Evolutionary conservation across 1,140 invertebrate genomes (phyloP).

Genomic region (Caenorhabditis inopinata): DNA sequence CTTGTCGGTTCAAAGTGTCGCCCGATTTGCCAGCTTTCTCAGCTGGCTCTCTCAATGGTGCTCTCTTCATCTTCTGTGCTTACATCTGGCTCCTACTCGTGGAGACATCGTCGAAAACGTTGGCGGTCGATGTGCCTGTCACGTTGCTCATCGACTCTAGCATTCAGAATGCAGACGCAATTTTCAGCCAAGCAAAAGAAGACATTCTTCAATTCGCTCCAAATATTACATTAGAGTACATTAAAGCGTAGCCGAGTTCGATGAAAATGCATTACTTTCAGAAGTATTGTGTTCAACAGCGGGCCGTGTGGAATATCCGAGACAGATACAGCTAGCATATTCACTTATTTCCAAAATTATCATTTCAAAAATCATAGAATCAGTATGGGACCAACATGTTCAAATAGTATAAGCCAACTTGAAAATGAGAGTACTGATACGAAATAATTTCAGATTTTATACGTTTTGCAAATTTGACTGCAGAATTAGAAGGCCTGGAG

Average conservation of each 20-base stretch:
- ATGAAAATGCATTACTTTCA: not conserved
- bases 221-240: conserved; percentile 17
- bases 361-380: conserved; percentile 2
- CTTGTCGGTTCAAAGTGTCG: conserved; percentile 4
- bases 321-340: not conserved
- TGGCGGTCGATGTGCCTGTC: not conserved
- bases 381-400: not conserved
- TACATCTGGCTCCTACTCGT: not conserved
- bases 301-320: not conserved
- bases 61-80: not conserved
- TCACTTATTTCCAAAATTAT: not conserved
- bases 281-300: not conserved
- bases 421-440: not conserved
- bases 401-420: not conserved
- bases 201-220: not conserved
- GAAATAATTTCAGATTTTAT: not conserved
- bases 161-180: not conserved
- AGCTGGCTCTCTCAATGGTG: not conserved
- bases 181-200: not conserved
- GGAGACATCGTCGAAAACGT: not conserved
- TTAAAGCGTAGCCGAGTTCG: no score
- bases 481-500: not conserved
- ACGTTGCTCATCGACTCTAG: not conserved
- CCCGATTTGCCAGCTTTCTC: not conserved
- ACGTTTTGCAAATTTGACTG: not conserved